A percentile compares a stretch with the other conserved stretches of the same genome.
Conservation (phyloP, 2,888 invertebrate species). For the Drosophila melanocephala region DNA sequence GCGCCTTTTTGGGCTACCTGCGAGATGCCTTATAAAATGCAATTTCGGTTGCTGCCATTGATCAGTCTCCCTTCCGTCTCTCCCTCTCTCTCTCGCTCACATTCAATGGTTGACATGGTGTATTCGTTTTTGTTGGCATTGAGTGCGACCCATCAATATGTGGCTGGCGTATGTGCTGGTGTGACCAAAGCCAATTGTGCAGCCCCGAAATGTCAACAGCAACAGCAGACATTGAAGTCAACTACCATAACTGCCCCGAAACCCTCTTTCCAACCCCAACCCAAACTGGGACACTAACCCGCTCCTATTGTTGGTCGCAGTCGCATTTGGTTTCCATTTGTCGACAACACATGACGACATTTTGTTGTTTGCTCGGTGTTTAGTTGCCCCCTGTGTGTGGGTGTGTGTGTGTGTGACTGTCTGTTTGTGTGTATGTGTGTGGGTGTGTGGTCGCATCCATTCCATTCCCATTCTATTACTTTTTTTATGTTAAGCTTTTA, state of each 20-base stretch:
- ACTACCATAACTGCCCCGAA: conserved; percentile 2
- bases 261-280: not conserved
- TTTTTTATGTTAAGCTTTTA: conserved; percentile 25
- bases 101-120: conserved; percentile 3
- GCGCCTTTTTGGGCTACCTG: conserved; percentile 17
- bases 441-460: conserved; percentile 2
- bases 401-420: not conserved
- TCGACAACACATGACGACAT: conserved; percentile 74
- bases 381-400: conserved; percentile 35
- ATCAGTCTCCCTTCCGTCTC: not conserved
- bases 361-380: conserved; percentile 69
- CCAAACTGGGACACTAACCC: not conserved
- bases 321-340: conserved; percentile 63
- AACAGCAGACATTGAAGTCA: conserved; percentile 18
- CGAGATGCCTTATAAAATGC: conserved; percentile 51
- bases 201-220: conserved; percentile 23
- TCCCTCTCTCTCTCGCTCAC: not conserved
- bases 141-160: conserved; percentile 57
- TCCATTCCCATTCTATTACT: not conserved
- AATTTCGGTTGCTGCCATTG: conserved; percentile 49
- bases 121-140: conserved; percentile 31
- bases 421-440: conserved; percentile 10
- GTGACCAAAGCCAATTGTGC: conserved; percentile 62
- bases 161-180: conserved; percentile 26
- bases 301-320: not conserved